Base-by-base conservation (phyloP, 2,888 invertebrate genomes). In the Julus scandinavius region DNA sequence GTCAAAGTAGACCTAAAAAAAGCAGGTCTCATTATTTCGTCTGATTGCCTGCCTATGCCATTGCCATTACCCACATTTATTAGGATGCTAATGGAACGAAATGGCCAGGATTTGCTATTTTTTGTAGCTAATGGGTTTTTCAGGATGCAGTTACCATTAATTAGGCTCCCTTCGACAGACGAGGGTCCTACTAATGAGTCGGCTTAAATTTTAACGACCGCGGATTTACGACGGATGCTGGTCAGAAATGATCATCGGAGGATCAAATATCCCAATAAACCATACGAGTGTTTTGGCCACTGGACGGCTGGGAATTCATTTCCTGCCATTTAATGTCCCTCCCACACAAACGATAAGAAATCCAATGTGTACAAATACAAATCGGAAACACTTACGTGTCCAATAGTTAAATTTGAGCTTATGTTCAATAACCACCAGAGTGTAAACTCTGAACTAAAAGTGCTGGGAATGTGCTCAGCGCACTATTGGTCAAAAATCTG, bases 131-230 rank as follows among this genome's bases (percentile, higher is more conserved):
- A 72, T 72, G 72, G 72, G 72, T 2, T 72, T 72, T 72, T 72
- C 72, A 72, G 72, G 72, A 72, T n/a, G 72, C 72, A 20, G 72
- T 72, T 72, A 72, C n/a, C 72, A 72, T 72, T 72, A 72, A 72
- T 72, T 72, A 72, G 72, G 72, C 72, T 6, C n/a, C 6, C 7
- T 29, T n/a, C 72, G 20, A 72, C 6, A 4, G 72, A 72, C 72
- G 72, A 72, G 29, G 72, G 72, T 20, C 72, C 72, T 72, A 29
- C 72, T 72, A 72, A 72, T 72, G 72, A 72, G 72, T n/a, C n/a
- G 72, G 72, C 29, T 72, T 72, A 72, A 72, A 72, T 72, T 72
- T 72, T 72, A 72, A 72, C 72, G 72, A 72, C 9, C 29, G 5
- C 29, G 9, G 72, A 72, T 72, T 72, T 72, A 72, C 72, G 72